phyloP scores from a whole-genome alignment of 2,888 invertebrate genomes.

The Limnephilus rhombicus region DNA sequence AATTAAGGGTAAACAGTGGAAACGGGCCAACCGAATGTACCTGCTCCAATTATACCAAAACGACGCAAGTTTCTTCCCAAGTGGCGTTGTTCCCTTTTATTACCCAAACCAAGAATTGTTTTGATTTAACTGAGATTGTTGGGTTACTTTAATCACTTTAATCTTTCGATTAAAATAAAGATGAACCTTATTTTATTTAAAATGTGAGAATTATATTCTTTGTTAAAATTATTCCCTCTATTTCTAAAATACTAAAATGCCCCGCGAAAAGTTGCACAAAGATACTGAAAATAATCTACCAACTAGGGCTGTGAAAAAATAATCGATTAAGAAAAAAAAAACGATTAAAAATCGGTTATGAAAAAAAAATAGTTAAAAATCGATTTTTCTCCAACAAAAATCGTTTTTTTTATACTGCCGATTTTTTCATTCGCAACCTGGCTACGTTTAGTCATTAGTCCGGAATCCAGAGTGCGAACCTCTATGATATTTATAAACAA shows the following conservation, averaged over 20 bases:
- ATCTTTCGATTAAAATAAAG: background rate
- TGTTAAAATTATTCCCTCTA: too few species aligned
- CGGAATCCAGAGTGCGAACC: too few species aligned
- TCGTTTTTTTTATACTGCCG: too few species aligned
- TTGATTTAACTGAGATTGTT: constrained; percentile 25
- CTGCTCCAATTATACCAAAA: constrained; percentile 59
- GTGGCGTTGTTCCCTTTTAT: constrained; percentile 58
- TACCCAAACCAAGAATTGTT: constrained; percentile 36
- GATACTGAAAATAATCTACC: background rate
- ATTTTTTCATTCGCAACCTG: too few species aligned
- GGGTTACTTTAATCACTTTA: background rate
- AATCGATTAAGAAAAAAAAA: too few species aligned
- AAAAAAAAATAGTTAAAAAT: too few species aligned
- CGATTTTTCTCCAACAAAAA: too few species aligned
- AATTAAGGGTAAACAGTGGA: constrained; percentile 64
- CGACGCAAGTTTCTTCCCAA: constrained; percentile 58
- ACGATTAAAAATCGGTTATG: too few species aligned
- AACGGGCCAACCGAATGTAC: constrained; percentile 57
- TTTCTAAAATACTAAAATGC: background rate
- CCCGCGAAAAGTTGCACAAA: background rate
- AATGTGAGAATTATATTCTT: background rate
- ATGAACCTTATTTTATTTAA: background rate
- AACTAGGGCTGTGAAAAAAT: background rate
- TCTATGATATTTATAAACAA: too few species aligned
- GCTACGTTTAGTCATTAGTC: too few species aligned